Percentiles rank a stretch among this genome's conserved stretches.
Evolutionary conservation across 2,888 invertebrate genomes (phyloP).

Genomic region (Graphium colonna): DNA sequence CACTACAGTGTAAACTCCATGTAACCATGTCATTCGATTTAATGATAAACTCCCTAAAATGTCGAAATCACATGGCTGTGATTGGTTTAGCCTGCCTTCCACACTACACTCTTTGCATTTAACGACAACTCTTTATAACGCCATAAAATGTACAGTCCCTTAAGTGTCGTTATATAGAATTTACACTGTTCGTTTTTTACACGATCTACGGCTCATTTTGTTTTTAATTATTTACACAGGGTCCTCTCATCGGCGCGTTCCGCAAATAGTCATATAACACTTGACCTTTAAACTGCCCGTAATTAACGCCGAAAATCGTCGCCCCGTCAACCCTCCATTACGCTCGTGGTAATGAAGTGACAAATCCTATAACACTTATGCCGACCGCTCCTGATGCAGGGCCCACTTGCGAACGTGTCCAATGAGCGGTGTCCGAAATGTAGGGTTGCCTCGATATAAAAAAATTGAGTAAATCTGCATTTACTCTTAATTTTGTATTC

Average conservation of each 20-base stretch:
- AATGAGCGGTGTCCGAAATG: conserved; percentile 32
- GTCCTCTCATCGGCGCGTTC: background rate
- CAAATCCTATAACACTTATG: conserved; percentile 52
- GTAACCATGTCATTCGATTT: too few relatives aligned
- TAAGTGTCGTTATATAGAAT: too few relatives aligned
- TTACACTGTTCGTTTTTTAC: too few relatives aligned
- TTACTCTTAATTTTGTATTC: too few relatives aligned
- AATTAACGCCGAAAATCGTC: conserved; percentile 56
- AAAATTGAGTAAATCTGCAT: too few relatives aligned
- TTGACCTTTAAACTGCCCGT: conserved; percentile 49
- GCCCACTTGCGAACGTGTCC: conserved; percentile 39
- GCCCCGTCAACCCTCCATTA: conserved; percentile 41
- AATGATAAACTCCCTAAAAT: too few relatives aligned
- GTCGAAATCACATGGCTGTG: too few relatives aligned
- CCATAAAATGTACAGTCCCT: too few relatives aligned
- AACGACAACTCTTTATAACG: too few relatives aligned
- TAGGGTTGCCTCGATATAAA: conserved; percentile 35
- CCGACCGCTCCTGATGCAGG: conserved; percentile 39
- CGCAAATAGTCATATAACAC: conserved; percentile 24
- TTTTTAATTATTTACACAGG: background rate
- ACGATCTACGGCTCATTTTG: background rate
- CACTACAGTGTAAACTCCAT: too few relatives aligned
- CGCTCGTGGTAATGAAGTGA: conserved; percentile 55
- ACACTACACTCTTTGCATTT: too few relatives aligned
- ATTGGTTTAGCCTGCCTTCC: too few relatives aligned